phyloP scores from a whole-genome alignment of 2,888 invertebrate genomes.

The Pyrrhia umbra region DNA sequence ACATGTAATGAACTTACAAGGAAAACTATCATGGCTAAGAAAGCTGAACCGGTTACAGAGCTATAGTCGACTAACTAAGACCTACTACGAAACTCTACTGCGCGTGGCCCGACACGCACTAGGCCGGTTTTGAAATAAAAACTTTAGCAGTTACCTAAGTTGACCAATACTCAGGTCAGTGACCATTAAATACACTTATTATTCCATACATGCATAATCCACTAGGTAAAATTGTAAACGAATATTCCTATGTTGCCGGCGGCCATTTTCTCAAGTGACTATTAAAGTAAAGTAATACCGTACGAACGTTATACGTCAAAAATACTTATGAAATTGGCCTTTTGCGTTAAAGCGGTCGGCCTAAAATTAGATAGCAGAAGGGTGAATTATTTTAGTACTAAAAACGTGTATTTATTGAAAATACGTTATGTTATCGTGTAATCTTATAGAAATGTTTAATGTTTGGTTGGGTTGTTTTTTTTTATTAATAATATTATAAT shows the following conservation, averaged over 20 bases:
- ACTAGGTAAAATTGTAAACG: slow-evolving; percentile 41
- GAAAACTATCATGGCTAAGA: no score
- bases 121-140: no score
- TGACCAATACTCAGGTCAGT: slow-evolving; percentile 2
- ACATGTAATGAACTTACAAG: no score
- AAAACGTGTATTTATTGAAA: slow-evolving; percentile 21
- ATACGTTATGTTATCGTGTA: neutral
- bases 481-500: no score
- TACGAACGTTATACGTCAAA: slow-evolving; percentile 41
- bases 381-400: slow-evolving; percentile 26
- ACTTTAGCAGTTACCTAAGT: neutral
- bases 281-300: slow-evolving; percentile 44
- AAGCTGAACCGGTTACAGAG: no score
- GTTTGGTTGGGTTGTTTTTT: neutral
- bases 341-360: slow-evolving; percentile 28
- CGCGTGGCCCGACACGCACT: no score
- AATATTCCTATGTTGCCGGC: slow-evolving; percentile 27
- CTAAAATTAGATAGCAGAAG: slow-evolving; percentile 26
- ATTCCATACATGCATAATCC: slow-evolving; percentile 6
- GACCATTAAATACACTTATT: no score
- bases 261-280: slow-evolving; percentile 49
- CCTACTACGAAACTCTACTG: no score
- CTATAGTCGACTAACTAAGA: no score
- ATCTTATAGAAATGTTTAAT: neutral
- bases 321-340: slow-evolving; percentile 56